Base-by-base conservation (phyloP, 2,888 invertebrate species). In the Polydrusus cervinus region DNA sequence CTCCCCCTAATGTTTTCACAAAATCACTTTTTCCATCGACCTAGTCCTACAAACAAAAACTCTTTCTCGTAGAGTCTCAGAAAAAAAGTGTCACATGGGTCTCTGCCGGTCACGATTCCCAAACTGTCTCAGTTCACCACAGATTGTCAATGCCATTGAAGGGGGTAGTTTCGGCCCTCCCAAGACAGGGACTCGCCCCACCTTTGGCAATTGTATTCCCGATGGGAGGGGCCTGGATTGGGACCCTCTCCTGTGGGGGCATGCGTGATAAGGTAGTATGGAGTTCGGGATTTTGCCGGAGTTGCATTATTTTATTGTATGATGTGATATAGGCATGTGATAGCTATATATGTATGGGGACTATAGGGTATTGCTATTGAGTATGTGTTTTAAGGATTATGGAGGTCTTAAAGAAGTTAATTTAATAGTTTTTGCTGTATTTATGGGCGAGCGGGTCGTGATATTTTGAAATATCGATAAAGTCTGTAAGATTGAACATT, bases 141-240 rank as follows among this genome's bases (percentile, higher is more conserved):
- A 47, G 74, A 74, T 72, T 73, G 76, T 76, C 76, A 76, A 69
- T 69, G 76, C 64, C 69, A 73, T 69, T 30, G 69, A 75, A 62
- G 70, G 75, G 75, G 76, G 75, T 75, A 67, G 71, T 34, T 51
- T 66, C n/a, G 51, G 14, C 40, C 45, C 61, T 61, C 65, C 75
- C 66, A 62, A 65, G 60, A 47, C 34, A 72, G 72, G 74, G 69
- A 60, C 61, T 71, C 64, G 72, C 64, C 69, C 76, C 72, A 69
- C 76, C 72, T 40, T 18, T 14, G 43, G 14, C 67, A 14, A 53
- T 60, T 71, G 51, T 65, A 69, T 55, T 55, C 55, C 34, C 20
- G 11, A 5, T 53, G 34, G 61, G 67, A 34, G 34, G 55, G 62
- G 75, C 57, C 34, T 57, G 20, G n/a, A 49, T 30, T 13, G 14